Percentiles rank a stretch among this genome's conserved stretches.
Conservation (phyloP, 2,888 invertebrate species). For the Erebia aethiops region DNA sequence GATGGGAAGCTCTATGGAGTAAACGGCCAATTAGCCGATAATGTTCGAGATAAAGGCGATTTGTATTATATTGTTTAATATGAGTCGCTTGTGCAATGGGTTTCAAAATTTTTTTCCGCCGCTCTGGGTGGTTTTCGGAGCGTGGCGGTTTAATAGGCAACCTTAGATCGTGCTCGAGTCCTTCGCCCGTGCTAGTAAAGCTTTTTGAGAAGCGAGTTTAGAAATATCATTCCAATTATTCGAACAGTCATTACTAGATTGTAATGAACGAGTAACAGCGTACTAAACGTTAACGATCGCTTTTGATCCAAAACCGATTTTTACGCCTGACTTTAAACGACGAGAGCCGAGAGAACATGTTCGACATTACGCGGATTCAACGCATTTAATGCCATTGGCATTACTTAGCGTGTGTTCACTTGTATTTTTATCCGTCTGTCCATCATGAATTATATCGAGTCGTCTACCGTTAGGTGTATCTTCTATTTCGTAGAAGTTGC, state of each 20-base stretch:
- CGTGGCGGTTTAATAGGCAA: constrained; percentile 80
- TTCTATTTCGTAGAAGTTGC: neutral
- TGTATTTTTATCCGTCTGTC: no score
- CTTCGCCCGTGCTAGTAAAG: constrained; percentile 77
- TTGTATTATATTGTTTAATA: constrained; percentile 81
- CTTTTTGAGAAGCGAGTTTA: constrained; percentile 71
- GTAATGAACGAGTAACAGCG: constrained; percentile 42
- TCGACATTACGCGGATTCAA: neutral
- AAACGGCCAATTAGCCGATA: constrained; percentile 79
- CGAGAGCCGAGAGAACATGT: no score
- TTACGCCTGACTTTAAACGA: no score
- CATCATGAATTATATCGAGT: no score
- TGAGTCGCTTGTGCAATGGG: constrained; percentile 74
- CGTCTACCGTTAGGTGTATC: no score
- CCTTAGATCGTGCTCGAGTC: constrained; percentile 80
- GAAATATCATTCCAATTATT: constrained; percentile 60
- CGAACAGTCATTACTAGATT: constrained; percentile 57
- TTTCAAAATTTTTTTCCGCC: constrained; percentile 79
- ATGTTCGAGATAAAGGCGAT: constrained; percentile 73
- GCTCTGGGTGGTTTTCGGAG: constrained; percentile 80
- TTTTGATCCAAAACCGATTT: no score
- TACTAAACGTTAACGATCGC: neutral
- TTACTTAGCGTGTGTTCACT: no score
- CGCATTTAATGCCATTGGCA: neutral
- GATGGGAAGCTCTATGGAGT: constrained; percentile 56